phyloP scores from a whole-genome alignment of 1,140 invertebrate species.

The Brachionus manjavacas region DNA sequence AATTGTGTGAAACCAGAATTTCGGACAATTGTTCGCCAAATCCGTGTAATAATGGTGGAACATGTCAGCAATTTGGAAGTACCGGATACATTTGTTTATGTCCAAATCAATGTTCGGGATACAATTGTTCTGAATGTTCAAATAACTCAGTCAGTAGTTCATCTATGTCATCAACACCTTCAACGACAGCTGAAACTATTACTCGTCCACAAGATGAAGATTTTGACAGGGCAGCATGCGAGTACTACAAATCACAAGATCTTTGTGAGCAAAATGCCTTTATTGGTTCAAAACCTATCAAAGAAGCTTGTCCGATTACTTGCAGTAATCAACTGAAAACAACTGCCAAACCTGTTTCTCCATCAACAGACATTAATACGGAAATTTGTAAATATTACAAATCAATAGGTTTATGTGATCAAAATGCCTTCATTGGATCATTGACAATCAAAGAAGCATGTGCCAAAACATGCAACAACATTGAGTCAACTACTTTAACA shows the following conservation, averaged over 20 bases:
- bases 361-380: background rate
- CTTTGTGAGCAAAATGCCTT: background rate
- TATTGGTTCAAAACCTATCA: background rate
- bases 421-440: background rate
- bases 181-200: background rate
- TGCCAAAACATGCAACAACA: background rate
- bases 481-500: too few species aligned
- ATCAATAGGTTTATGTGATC: background rate
- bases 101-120: background rate
- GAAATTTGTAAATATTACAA: background rate
- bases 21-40: constrained; percentile 12
- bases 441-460: background rate
- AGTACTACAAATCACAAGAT: background rate
- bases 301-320: background rate
- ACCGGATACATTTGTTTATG: constrained; percentile 30
- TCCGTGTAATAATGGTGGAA: constrained; percentile 42
- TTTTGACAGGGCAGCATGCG: background rate
- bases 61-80: constrained; percentile 10
- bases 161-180: background rate
- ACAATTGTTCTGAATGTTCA: background rate
- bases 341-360: background rate
- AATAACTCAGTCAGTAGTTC: background rate
- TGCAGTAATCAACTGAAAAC: background rate
- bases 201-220: background rate
- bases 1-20: constrained; percentile 58